A percentile compares a stretch with the other conserved stretches of the same genome.
phyloP scores from a whole-genome alignment of 2,888 invertebrate species.

The Agrotis clavis region DNA sequence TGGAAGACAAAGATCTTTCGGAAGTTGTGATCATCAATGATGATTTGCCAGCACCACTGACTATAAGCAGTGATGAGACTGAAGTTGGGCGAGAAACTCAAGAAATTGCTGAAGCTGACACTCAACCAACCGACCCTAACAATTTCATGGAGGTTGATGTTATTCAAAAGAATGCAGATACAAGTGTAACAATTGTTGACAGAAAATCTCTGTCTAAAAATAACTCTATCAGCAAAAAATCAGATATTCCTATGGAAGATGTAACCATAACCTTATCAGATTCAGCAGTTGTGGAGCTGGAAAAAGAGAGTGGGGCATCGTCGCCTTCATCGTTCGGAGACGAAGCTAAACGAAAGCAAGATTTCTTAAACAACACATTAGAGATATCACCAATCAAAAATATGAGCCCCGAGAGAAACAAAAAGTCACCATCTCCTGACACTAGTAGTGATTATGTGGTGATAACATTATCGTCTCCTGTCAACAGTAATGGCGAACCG shows the following conservation, averaged over 20 bases:
- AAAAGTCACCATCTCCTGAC: conserved; percentile 80
- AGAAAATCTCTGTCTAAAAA: conserved; percentile 19
- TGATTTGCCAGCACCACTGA: conserved; percentile 65
- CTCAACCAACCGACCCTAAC: conserved; percentile 75
- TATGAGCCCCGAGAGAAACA: conserved; percentile 80
- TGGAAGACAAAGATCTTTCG: conserved; percentile 64
- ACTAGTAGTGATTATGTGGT: conserved; percentile 82
- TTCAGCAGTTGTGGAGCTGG: conserved; percentile 54
- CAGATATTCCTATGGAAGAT: conserved; percentile 60
- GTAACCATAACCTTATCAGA: conserved; percentile 66
- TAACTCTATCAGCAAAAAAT: conserved; percentile 27
- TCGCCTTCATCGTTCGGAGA: conserved; percentile 81
- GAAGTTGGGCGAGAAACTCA: conserved; percentile 73
- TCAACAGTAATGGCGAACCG: conserved; percentile 84
- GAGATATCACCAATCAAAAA: conserved; percentile 92
- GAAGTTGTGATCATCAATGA: conserved; percentile 74
- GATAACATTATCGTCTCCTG: conserved; percentile 82
- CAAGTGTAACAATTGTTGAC: conserved; percentile 23
- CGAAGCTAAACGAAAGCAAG: conserved; percentile 84
- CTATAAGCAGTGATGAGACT: conserved; percentile 67
- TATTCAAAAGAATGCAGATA: conserved; percentile 17
- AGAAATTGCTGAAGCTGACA: conserved; percentile 83
- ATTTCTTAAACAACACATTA: conserved; percentile 90
- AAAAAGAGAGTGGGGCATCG: conserved; percentile 73
- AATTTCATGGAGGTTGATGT: conserved; percentile 55